Base-by-base conservation (phyloP, 2,888 invertebrate species). In the Cerastis rubricosa region DNA sequence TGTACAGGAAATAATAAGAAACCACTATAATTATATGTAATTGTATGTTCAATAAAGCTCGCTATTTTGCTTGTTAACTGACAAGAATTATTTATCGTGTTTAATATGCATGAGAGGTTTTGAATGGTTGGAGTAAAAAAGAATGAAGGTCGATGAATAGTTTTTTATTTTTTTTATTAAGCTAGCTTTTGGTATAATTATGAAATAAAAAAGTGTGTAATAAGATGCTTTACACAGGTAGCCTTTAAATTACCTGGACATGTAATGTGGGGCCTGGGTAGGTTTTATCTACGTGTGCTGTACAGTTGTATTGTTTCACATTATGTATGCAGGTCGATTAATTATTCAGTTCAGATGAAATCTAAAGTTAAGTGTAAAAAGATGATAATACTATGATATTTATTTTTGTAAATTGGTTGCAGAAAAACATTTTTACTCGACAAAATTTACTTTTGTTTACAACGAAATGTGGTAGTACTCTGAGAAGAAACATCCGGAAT, bases 61-160 rank as follows among this genome's bases (percentile, higher is more conserved):
- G 71, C 67, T 70, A 80, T 86, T 84, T 81, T 71, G 47, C 84
- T 79, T 83, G 84, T 85, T 77, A 67, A 71, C 73, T 84, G 78
- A 78, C 80, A 86, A 71, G 73, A 77, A 71, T 78, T 73, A 78
- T 87, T 84, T 84, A 84, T 81, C 45, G 61, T 59, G 76, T 80
- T 87, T 81, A 87, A 81, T 85, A 86, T 85, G 80, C 87, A 87
- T 86, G 75, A 85, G 85, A 59, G 81, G 69, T 76, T 79, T 77
- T 70, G 82, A 77, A 79, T 74, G 76, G 71, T 51, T 12, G 40
- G 12, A 0, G 22, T 66, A 70, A 85, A 85, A 84, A 73, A 67
- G 14, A 25, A 71, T 51, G 85, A 85, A 82, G 82, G 82, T 69
- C 76, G 68, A 40, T 22, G n/a, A 45, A 65, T 54, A 14, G 25